Conservation (phyloP, 2,888 invertebrate species). For the Orthosia cruda region DNA sequence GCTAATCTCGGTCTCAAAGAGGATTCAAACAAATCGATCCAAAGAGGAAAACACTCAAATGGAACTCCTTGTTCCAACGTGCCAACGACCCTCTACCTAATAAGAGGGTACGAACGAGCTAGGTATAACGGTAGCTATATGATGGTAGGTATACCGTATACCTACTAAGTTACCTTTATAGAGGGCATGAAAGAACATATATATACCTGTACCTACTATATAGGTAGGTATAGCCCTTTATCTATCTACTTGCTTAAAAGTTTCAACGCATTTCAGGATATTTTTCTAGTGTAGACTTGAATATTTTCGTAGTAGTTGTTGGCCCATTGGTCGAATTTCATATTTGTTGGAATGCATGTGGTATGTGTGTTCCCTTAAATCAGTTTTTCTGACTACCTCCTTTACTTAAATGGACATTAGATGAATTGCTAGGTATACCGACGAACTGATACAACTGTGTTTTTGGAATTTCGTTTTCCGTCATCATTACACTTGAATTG, state of each 20-base stretch:
- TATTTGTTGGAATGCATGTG: conserved; percentile 8
- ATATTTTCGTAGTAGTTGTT: no score
- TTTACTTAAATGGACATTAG: no score
- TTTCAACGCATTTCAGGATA: conserved; percentile 5
- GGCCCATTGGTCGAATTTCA: conserved; percentile 5
- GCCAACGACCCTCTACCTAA: conserved; percentile 22
- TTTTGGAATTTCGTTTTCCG: background rate
- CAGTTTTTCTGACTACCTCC: background rate
- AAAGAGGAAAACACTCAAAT: conserved; percentile 53
- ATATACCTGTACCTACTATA: background rate
- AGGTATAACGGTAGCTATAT: background rate
- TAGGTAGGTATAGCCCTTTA: background rate
- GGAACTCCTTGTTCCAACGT: conserved; percentile 27
- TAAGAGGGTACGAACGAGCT: background rate
- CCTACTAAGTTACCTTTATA: background rate
- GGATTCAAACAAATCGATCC: conserved; percentile 44
- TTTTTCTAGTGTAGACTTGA: background rate
- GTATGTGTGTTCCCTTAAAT: no score
- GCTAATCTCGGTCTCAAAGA: background rate
- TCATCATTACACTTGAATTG: no score
- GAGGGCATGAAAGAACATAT: background rate
- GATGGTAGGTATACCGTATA: background rate
- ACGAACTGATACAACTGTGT: background rate
- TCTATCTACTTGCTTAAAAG: conserved; percentile 3
- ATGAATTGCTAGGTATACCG: no score